These are phyloP conservation scores for Cyrtorhinus lividipennis DNA, from an alignment of 1,140 invertebrate species.

Conservation along the genomic window DNA sequence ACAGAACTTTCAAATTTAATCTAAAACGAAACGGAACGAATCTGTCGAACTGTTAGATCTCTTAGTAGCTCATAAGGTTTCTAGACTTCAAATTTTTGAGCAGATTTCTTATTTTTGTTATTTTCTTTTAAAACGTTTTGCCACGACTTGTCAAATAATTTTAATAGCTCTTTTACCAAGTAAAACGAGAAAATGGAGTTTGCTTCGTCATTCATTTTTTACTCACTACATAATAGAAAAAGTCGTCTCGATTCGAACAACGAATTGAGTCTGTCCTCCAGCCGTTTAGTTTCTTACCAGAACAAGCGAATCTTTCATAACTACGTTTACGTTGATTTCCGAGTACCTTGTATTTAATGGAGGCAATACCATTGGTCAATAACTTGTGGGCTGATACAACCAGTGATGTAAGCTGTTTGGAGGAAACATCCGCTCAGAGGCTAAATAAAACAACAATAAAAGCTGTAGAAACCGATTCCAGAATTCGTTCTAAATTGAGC, in stretches of 20 bases:
- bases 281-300: neutral
- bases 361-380: no score
- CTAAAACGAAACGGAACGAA: constrained; percentile 4
- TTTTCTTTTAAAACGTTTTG: constrained; percentile 2
- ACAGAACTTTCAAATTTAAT: no score
- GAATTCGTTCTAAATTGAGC: no score
- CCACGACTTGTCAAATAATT: no score
- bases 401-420: neutral
- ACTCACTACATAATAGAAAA: no score
- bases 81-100: neutral
- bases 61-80: neutral
- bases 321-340: no score
- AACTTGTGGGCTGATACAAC: neutral
- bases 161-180: neutral
- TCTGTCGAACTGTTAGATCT: neutral
- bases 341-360: no score
- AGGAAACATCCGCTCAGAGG: neutral
- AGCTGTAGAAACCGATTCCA: no score
- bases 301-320: no score
- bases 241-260: constrained; percentile 3
- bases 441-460: neutral
- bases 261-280: constrained; percentile 2
- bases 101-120: neutral
- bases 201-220: neutral
- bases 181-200: neutral